These are phyloP conservation scores for Taphrorychus bicolor DNA, from an alignment of 2,888 invertebrate genomes.

Conservation along the genomic window DNA sequence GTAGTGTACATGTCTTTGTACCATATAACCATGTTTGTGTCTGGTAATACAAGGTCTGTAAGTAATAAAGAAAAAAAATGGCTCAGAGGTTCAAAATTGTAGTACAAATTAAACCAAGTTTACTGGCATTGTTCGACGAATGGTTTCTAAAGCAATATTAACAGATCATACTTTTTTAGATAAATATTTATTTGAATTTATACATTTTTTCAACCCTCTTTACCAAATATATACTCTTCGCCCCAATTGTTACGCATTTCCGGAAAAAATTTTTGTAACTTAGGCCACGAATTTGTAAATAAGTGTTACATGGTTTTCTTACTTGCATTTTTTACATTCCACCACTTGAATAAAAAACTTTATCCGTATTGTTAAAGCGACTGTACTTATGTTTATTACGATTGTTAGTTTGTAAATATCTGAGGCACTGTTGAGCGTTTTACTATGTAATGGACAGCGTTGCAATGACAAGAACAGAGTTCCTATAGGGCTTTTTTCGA, in stretches of 20 bases:
- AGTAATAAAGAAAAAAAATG: too few relatives aligned
- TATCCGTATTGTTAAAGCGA: constrained; percentile 23
- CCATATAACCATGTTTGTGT: too few relatives aligned
- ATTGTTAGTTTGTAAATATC: constrained; percentile 9
- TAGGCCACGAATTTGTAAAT: constrained; percentile 28
- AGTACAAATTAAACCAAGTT: too few relatives aligned
- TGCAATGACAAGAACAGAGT: constrained; percentile 8
- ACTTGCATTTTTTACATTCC: constrained; percentile 32
- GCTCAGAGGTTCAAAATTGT: too few relatives aligned
- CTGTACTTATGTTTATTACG: constrained; percentile 1
- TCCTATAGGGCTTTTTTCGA: background rate
- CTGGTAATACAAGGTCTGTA: too few relatives aligned
- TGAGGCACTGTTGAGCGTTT: constrained; percentile 1
- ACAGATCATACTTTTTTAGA: too few relatives aligned
- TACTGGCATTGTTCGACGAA: too few relatives aligned
- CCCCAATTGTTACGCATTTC: background rate
- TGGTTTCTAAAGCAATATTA: too few relatives aligned
- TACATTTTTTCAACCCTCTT: too few relatives aligned
- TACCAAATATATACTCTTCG: background rate
- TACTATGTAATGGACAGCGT: constrained; percentile 2
- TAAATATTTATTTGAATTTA: too few relatives aligned
- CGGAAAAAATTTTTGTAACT: constrained; percentile 17
- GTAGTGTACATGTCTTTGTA: too few relatives aligned
- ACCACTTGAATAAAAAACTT: constrained; percentile 14
- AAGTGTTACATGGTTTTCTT: constrained; percentile 25